A percentile compares a stretch with the other conserved stretches of the same genome.
Evolutionary conservation across 2,113 vertebrate species (phyloP).

Genomic region (Anhinga anhinga): DNA sequence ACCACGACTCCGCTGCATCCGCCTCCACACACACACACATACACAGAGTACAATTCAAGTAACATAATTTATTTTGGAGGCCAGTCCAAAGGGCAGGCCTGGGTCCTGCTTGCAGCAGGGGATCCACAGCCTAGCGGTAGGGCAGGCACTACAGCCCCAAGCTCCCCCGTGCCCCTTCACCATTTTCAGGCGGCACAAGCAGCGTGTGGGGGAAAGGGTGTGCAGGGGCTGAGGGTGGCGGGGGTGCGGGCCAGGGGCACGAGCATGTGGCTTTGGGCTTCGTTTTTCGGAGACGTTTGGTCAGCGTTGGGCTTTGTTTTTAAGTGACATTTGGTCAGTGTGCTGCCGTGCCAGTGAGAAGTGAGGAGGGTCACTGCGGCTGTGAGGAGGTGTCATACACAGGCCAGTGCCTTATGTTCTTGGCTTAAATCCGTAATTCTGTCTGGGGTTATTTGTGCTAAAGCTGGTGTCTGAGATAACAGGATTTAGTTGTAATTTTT

Average conservation of each 20-base stretch:
- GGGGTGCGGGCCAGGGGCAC: not conserved
- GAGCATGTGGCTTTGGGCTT: rapidly evolving
- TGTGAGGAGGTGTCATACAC: not conserved
- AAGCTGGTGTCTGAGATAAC: not conserved
- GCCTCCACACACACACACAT: rapidly evolving
- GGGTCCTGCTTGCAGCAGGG: rapidly evolving
- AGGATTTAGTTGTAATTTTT: not conserved
- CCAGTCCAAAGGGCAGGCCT: not conserved
- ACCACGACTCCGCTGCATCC: rapidly evolving
- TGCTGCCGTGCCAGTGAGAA: not conserved
- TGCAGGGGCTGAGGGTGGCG: not conserved
- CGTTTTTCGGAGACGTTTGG: rapidly evolving
- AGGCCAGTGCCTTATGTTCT: not conserved
- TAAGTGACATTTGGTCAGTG: rapidly evolving
- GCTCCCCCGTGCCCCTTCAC: rapidly evolving
- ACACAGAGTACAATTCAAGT: rapidly evolving
- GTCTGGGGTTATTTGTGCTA: not conserved
- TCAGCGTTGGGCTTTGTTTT: not conserved
- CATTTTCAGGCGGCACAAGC: rapidly evolving
- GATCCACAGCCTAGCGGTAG: rapidly evolving
- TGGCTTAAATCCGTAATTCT: not conserved
- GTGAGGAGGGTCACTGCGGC: not conserved
- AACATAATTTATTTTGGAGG: not conserved
- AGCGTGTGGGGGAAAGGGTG: rapidly evolving
- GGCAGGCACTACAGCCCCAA: rapidly evolving